These are phyloP conservation scores for Caenorhabditis sp. DNA, from an alignment of 2,888 invertebrate species.

Conservation along the genomic window DNA sequence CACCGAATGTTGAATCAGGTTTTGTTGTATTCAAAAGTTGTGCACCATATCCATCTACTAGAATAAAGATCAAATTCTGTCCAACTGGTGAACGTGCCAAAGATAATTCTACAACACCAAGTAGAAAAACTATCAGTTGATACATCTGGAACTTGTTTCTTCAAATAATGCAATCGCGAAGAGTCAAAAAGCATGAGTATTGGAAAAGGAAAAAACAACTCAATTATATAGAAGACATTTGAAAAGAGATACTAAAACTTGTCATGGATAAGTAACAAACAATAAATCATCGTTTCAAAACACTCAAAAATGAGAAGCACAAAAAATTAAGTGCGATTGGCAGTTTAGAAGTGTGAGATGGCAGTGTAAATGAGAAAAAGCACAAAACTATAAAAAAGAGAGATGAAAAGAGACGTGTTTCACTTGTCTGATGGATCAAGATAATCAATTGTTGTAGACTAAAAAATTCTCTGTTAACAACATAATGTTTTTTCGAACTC, in stretches of 20 bases:
- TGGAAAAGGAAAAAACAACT: conserved; percentile 10
- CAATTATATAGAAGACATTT: neutral
- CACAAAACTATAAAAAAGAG: conserved; percentile 2
- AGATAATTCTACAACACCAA: conserved; percentile 12
- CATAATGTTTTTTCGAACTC: neutral
- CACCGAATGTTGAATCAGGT: conserved; percentile 52
- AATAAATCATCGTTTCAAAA: no score
- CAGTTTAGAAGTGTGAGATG: neutral
- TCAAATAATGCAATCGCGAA: neutral
- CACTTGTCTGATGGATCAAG: neutral
- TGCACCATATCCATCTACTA: conserved; percentile 68
- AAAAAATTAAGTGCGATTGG: neutral
- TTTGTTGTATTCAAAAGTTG: conserved; percentile 63
- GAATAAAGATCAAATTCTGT: conserved; percentile 68
- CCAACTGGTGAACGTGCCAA: conserved; percentile 52
- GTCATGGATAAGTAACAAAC: no score
- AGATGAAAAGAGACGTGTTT: conserved; percentile 1
- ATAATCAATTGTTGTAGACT: neutral
- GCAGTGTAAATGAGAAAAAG: neutral
- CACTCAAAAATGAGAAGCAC: neutral
- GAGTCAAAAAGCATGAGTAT: conserved; percentile 4
- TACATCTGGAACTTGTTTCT: conserved; percentile 20
- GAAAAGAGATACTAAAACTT: neutral
- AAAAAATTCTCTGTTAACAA: neutral
- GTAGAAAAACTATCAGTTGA: conserved; percentile 28